Evolutionary conservation across 2,113 vertebrate genomes (phyloP).

Genomic region (Origma solitaria): DNA sequence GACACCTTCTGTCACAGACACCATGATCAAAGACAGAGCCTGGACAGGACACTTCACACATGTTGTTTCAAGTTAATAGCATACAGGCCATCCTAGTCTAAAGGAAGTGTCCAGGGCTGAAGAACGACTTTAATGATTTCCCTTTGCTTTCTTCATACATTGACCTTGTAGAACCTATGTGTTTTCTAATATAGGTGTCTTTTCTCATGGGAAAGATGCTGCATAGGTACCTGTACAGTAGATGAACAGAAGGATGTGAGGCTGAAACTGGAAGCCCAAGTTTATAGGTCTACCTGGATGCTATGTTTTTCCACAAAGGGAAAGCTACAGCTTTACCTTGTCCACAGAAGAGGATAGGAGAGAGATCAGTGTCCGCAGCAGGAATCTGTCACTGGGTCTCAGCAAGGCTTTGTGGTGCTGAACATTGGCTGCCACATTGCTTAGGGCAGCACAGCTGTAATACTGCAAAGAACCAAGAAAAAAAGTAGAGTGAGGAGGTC

Average conservation of each 20-base stretch:
- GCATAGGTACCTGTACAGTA: not conserved
- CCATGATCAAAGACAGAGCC: not conserved
- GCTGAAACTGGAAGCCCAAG: not conserved
- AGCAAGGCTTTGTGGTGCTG: conserved; percentile 71
- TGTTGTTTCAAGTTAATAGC: not conserved
- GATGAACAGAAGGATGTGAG: not conserved
- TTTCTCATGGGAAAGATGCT: not conserved
- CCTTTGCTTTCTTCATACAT: not conserved
- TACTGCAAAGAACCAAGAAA: conserved; percentile 60
- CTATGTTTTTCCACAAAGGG: not conserved
- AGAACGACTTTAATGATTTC: not conserved
- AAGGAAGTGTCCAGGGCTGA: not conserved
- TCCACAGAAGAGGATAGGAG: conserved; percentile 75
- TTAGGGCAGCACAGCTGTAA: conserved; percentile 79
- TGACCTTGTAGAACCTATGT: not conserved
- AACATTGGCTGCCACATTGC: conserved; percentile 68
- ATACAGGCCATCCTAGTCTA: not conserved
- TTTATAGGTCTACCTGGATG: not conserved
- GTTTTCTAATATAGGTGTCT: not conserved
- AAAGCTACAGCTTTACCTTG: conserved; percentile 68
- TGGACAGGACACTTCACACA: not conserved
- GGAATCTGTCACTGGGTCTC: conserved; percentile 54
- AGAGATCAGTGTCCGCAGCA: conserved; percentile 71
- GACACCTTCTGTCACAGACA: not conserved
- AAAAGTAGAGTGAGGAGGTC: not conserved